phyloP scores from a whole-genome alignment of 2,888 invertebrate genomes.

The Hemicrepidius hirtus region DNA sequence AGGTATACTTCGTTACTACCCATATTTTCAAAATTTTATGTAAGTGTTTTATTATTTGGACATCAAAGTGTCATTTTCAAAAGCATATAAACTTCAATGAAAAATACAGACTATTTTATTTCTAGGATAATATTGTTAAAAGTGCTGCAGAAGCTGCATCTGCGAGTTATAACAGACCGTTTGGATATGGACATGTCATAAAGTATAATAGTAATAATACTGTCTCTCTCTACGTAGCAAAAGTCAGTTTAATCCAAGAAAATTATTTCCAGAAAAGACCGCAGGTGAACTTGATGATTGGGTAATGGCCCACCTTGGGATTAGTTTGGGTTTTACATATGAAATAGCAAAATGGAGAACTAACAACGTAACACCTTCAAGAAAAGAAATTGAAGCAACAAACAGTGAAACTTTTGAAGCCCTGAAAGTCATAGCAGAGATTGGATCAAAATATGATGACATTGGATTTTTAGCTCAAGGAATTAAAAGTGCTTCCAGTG shows the following conservation, averaged over 20 bases:
- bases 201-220: neutral
- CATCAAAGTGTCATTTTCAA: neutral
- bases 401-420: conserved; percentile 22
- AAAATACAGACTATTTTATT: no score
- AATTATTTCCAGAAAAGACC: neutral
- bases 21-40: neutral
- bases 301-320: conserved; percentile 24
- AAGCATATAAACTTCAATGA: no score
- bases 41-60: neutral
- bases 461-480: neutral
- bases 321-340: conserved; percentile 15
- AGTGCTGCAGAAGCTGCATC: neutral
- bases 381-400: neutral
- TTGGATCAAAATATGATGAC: neutral
- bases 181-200: conserved; percentile 10
- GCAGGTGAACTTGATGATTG: conserved; percentile 21
- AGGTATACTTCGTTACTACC: neutral
- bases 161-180: neutral
- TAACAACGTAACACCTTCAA: neutral
- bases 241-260: neutral
- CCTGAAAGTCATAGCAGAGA: conserved; percentile 1
- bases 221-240: no score
- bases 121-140: conserved; percentile 9
- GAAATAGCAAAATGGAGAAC: neutral
- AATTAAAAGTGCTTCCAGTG: neutral